Evolutionary conservation across 2,797 vertebrate species (phyloP).

Genomic region (Octomys mimax): DNA sequence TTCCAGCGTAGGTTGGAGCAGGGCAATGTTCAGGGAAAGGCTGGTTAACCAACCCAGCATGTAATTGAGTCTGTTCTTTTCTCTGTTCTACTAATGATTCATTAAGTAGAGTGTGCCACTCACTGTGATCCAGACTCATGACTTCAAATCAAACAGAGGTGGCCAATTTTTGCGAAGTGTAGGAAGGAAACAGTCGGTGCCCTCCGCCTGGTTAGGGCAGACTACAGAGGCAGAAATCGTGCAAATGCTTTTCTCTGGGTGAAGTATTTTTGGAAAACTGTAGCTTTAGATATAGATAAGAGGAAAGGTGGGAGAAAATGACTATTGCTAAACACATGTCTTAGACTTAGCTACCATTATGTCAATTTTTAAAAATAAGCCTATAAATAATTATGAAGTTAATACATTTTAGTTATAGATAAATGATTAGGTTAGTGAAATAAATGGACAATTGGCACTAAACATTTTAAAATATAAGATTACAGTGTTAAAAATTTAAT

Average conservation of each 20-base stretch:
- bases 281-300: conserved; percentile 45
- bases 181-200: conserved; percentile 66
- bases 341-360: conserved; percentile 33
- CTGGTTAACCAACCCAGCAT: conserved; percentile 76
- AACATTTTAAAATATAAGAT: conserved; percentile 61
- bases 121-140: conserved; percentile 79
- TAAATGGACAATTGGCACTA: not conserved
- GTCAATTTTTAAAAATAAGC: conserved; percentile 42
- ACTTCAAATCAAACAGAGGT: conserved; percentile 80
- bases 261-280: conserved; percentile 59
- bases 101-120: conserved; percentile 80
- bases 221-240: conserved; percentile 23
- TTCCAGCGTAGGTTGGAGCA: conserved; percentile 76
- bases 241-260: conserved; percentile 52
- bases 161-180: conserved; percentile 71
- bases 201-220: conserved; percentile 4
- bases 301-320: not conserved
- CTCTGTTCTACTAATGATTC: conserved; percentile 86
- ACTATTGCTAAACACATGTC: conserved; percentile 27
- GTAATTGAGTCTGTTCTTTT: conserved; percentile 86
- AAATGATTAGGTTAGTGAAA: conserved; percentile 55
- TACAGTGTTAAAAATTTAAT: conserved; percentile 57
- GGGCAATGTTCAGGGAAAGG: conserved; percentile 65
- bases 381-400: conserved; percentile 54
- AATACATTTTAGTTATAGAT: conserved; percentile 55